Percentiles rank a stretch among this genome's conserved stretches.
Conservation (phyloP, 35 echinoderm and acorn worm genomes). For the Acanthaster planci region DNA sequence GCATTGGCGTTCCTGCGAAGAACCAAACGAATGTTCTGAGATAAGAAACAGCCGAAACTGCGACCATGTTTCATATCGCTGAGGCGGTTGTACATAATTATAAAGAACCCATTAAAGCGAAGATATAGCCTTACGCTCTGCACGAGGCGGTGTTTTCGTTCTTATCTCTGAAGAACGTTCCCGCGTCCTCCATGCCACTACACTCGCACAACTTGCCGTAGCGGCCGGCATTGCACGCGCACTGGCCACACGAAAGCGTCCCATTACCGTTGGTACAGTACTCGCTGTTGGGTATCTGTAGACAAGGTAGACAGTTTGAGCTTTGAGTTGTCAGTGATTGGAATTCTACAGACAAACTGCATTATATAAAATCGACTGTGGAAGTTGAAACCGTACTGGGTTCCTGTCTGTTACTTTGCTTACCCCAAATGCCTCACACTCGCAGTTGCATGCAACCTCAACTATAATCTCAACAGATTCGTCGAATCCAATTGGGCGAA, state of each 20-base stretch:
- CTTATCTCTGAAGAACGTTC: conserved; percentile 5
- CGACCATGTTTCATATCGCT: no score
- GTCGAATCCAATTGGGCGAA: conserved; percentile 85
- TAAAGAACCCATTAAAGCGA: no score
- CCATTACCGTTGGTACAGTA: conserved; percentile 73
- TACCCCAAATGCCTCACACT: conserved; percentile 76
- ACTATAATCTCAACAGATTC: conserved; percentile 69
- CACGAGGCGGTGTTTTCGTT: conserved; percentile 27
- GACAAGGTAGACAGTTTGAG: not conserved
- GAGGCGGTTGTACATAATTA: not conserved
- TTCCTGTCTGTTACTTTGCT: no score
- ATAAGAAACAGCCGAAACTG: not conserved
- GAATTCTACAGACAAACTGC: no score
- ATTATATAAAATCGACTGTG: no score
- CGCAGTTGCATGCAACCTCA: conserved; percentile 70
- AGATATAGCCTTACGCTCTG: conserved; percentile 32
- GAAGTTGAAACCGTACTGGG: no score
- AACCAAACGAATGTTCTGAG: not conserved
- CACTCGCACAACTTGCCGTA: conserved; percentile 86
- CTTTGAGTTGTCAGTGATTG: no score
- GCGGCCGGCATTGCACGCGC: conserved; percentile 67
- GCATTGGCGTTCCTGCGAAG: conserved; percentile 50
- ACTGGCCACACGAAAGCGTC: conserved; percentile 73
- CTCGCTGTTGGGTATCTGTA: conserved; percentile 54
- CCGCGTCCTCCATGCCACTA: conserved; percentile 52